These are phyloP conservation scores for Callipepla californica DNA, from an alignment of 2,113 vertebrate species.

Conservation along the genomic window DNA sequence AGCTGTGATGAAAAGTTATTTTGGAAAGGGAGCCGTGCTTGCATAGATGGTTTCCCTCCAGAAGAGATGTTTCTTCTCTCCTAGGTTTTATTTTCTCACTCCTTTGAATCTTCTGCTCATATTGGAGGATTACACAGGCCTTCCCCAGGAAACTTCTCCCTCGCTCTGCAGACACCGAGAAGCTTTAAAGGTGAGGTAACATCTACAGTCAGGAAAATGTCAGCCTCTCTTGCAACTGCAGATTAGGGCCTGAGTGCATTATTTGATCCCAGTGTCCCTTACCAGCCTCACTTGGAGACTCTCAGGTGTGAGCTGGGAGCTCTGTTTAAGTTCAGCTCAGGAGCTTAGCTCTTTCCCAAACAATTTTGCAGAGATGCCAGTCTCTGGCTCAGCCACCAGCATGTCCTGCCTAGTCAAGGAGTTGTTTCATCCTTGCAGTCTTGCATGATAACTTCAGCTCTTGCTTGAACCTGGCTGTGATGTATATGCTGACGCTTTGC, in stretches of 20 bases:
- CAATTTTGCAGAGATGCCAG: accelerated
- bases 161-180: not conserved
- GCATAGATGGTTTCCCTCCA: not conserved
- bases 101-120: not conserved
- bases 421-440: accelerated
- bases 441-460: not conserved
- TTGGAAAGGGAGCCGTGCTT: not conserved
- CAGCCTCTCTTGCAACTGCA: not conserved
- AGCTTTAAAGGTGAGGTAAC: accelerated
- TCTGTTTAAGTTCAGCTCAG: not conserved
- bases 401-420: accelerated
- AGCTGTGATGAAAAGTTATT: not conserved
- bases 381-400: accelerated
- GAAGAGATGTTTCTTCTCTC: not conserved
- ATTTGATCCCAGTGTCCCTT: not conserved
- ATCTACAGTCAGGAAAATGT: not conserved
- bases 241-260: not conserved
- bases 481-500: accelerated
- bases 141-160: not conserved
- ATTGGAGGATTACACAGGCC: not conserved
- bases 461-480: accelerated
- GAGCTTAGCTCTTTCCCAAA: accelerated
- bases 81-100: not conserved
- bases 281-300: not conserved
- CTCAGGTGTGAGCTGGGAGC: not conserved